These are phyloP conservation scores for Mallotus villosus DNA, from an alignment of 2,797 vertebrate species.

Conservation along the genomic window DNA sequence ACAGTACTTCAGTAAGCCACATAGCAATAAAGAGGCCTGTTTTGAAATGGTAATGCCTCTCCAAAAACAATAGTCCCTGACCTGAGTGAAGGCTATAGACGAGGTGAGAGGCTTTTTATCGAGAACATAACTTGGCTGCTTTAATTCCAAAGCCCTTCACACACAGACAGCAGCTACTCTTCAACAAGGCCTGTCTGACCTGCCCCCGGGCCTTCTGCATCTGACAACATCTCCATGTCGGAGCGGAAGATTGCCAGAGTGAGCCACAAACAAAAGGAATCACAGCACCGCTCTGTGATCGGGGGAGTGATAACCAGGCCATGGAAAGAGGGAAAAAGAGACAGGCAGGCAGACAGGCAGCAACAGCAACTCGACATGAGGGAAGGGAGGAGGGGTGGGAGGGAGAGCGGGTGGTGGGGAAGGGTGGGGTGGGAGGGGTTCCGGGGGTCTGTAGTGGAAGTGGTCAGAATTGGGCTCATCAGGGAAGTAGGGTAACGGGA, in stretches of 20 bases:
- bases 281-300: slow-evolving; percentile 31
- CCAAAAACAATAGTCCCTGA: no score
- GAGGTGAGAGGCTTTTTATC: slow-evolving; percentile 4
- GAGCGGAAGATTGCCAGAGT: slow-evolving; percentile 40
- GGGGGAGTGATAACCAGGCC: slow-evolving; percentile 39
- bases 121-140: slow-evolving; percentile 11
- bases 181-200: background rate
- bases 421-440: background rate
- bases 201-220: slow-evolving; percentile 28
- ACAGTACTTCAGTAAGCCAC: no score
- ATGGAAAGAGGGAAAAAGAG: slow-evolving; percentile 17
- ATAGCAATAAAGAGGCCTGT: no score
- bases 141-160: slow-evolving; percentile 20
- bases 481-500: slow-evolving; percentile 32
- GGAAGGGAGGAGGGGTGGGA: background rate
- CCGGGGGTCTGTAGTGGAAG: slow-evolving; percentile 28
- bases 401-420: background rate
- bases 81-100: background rate
- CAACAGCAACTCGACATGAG: slow-evolving; percentile 8
- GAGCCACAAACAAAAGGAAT: slow-evolving; percentile 45
- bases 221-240: slow-evolving; percentile 19
- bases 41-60: no score
- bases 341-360: background rate
- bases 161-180: slow-evolving; percentile 29
- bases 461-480: slow-evolving; percentile 27